These are phyloP conservation scores for Tapirus indicus DNA, from an alignment of 2,797 vertebrate species.

Conservation along the genomic window DNA sequence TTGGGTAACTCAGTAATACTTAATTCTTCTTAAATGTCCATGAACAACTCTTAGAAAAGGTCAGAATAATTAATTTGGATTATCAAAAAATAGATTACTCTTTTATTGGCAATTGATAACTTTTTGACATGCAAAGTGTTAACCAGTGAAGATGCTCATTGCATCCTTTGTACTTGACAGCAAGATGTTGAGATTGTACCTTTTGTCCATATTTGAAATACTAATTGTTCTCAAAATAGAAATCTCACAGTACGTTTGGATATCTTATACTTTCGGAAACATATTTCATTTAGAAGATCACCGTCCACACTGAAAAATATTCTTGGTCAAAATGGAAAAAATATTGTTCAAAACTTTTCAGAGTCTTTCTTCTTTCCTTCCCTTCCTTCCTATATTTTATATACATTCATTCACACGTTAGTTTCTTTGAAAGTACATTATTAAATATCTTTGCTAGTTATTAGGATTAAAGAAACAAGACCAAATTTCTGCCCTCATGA, in stretches of 20 bases:
- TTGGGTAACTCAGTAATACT: not conserved
- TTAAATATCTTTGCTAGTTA: not conserved
- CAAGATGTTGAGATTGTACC: not conserved
- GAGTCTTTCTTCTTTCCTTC: not conserved
- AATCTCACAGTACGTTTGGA: not conserved
- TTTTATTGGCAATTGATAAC: slow-evolving; percentile 27
- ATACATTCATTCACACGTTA: not conserved
- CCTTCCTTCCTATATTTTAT: not conserved
- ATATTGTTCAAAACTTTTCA: not conserved
- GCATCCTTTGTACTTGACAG: not conserved
- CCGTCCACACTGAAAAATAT: not conserved
- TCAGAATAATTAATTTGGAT: slow-evolving; percentile 52
- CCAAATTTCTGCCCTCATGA: not conserved
- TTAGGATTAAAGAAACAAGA: slow-evolving; percentile 28
- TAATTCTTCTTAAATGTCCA: slow-evolving; percentile 35
- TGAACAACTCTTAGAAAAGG: not conserved
- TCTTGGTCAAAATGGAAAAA: not conserved
- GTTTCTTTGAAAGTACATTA: slow-evolving; percentile 6
- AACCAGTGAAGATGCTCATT: not conserved
- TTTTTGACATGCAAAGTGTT: not conserved
- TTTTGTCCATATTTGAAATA: slow-evolving; percentile 46
- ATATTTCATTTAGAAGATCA: not conserved
- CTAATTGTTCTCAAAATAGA: slow-evolving; percentile 18
- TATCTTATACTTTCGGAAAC: slow-evolving; percentile 23
- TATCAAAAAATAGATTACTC: slow-evolving; percentile 21